Percentiles rank a stretch among this genome's conserved stretches.
phyloP scores from a whole-genome alignment of 2,797 vertebrate genomes.

The Coreius guichenoti region DNA sequence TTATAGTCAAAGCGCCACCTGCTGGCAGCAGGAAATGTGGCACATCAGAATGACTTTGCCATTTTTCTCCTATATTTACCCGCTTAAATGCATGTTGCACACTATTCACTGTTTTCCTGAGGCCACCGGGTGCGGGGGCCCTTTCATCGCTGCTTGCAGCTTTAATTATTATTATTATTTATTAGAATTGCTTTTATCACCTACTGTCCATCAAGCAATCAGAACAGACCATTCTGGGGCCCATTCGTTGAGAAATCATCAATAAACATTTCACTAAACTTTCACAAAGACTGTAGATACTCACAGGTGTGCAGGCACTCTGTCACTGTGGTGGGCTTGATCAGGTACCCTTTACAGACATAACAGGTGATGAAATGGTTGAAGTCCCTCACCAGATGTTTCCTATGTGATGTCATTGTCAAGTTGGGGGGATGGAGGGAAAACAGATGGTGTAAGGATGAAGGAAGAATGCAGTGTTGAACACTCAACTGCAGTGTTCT shows the following conservation, averaged over 20 bases:
- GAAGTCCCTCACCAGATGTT: conserved; percentile 94
- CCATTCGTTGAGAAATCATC: neutral
- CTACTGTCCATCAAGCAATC: neutral
- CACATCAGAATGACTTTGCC: too few species aligned
- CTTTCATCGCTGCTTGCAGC: too few species aligned
- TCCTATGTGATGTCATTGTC: conserved; percentile 71
- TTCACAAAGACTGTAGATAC: conserved; percentile 64
- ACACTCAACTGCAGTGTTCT: conserved; percentile 40
- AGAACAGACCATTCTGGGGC: neutral
- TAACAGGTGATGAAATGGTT: conserved; percentile 97
- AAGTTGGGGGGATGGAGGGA: conserved; percentile 28
- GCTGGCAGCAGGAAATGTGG: too few species aligned
- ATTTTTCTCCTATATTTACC: too few species aligned
- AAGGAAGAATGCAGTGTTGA: conserved; percentile 40
- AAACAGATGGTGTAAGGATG: conserved; percentile 28
- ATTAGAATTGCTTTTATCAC: neutral
- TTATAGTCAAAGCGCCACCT: too few species aligned
- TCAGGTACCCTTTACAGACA: conserved; percentile 97
- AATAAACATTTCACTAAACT: neutral
- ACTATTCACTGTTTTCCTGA: too few species aligned
- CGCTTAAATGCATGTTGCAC: too few species aligned
- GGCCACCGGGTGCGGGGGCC: too few species aligned
- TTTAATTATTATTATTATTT: neutral
- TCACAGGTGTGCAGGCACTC: conserved; percentile 99
- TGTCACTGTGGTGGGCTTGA: conserved; percentile 96